Conservation (phyloP, 2,113 vertebrate species). For the Perognathus longimembris region DNA sequence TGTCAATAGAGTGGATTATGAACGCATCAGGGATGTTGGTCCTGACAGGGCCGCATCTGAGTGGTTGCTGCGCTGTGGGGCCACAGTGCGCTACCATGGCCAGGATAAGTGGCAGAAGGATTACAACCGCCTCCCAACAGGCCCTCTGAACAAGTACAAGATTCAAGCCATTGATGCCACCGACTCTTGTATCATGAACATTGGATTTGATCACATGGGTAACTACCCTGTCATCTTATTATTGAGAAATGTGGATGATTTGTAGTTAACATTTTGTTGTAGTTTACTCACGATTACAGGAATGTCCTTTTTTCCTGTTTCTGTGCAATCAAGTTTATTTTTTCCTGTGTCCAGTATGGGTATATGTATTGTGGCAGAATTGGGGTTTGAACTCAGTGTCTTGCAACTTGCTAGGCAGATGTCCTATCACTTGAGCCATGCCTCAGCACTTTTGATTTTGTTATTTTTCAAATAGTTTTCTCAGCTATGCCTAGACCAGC, state of each 20-base stretch:
- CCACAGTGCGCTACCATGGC: constrained; percentile 92
- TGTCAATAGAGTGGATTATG: constrained; percentile 92
- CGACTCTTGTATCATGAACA: constrained; percentile 96
- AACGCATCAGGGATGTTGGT: constrained; percentile 92
- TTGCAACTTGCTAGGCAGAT: no score
- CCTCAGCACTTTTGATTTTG: no score
- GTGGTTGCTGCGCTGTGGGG: constrained; percentile 97
- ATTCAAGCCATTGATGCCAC: constrained; percentile 96
- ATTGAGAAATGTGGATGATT: not conserved
- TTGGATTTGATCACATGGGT: constrained; percentile 96
- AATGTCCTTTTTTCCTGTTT: not conserved
- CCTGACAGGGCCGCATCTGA: constrained; percentile 95
- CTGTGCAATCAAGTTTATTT: not conserved
- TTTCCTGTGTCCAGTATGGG: not conserved
- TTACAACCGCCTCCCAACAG: constrained; percentile 94
- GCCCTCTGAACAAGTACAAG: constrained; percentile 91
- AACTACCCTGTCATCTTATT: constrained; percentile 59
- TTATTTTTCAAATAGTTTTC: no score
- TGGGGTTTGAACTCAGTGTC: no score
- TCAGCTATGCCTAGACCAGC: no score
- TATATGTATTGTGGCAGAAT: no score
- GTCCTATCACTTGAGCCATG: no score
- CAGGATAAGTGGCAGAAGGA: constrained; percentile 94
- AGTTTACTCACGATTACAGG: not conserved
- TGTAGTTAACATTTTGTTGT: not conserved